Conservation (phyloP, 2,888 invertebrate species). For the Cheilosia vulpina region DNA sequence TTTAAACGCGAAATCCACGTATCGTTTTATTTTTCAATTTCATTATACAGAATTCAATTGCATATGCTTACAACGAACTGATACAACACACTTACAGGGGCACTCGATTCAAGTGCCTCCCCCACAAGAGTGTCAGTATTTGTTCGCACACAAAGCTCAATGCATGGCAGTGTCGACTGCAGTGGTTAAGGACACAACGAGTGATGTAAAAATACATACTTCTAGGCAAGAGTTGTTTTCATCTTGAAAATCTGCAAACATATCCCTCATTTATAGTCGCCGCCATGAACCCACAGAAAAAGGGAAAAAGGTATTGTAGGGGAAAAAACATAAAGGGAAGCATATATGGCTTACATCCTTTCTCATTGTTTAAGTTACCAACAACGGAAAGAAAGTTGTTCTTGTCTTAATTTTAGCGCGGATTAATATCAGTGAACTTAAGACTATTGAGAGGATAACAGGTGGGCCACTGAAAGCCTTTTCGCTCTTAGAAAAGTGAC, state of each 20-base stretch:
- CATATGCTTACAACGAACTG: conserved; percentile 54
- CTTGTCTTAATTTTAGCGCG: too few relatives aligned
- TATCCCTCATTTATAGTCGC: conserved; percentile 55
- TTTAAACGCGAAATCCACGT: not conserved
- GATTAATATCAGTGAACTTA: too few relatives aligned
- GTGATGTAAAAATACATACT: conserved; percentile 47
- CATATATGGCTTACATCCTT: too few relatives aligned
- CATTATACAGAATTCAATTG: conserved; percentile 52
- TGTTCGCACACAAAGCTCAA: conserved; percentile 47
- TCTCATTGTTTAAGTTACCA: too few relatives aligned
- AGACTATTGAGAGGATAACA: too few relatives aligned
- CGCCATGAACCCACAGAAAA: conserved; percentile 22
- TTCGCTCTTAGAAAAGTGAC: too few relatives aligned
- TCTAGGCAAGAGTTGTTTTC: conserved; percentile 55
- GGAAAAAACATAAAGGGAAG: too few relatives aligned
- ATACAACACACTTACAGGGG: conserved; percentile 63
- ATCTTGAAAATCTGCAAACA: conserved; percentile 66
- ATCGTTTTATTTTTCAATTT: conserved; percentile 38
- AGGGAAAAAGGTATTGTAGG: too few relatives aligned
- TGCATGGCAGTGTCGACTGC: conserved; percentile 16
- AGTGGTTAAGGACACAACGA: conserved; percentile 30
- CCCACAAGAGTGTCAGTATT: conserved; percentile 64
- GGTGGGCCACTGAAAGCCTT: too few relatives aligned
- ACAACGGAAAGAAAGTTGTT: too few relatives aligned
- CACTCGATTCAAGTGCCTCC: conserved; percentile 47